phyloP scores from a whole-genome alignment of 2,888 invertebrate species.

The Drosophila testacea region DNA sequence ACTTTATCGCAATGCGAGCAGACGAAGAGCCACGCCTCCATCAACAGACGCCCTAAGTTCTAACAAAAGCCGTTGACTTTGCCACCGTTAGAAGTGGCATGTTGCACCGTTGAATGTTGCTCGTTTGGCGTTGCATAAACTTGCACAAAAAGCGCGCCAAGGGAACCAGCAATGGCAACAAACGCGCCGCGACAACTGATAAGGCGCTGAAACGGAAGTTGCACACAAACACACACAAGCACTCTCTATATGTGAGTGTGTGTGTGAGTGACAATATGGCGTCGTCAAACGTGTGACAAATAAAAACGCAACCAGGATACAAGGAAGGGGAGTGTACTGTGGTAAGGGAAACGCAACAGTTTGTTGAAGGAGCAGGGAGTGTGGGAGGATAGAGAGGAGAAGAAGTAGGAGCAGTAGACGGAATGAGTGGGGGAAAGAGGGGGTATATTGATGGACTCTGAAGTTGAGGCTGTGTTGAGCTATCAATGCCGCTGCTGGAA shows the following conservation, averaged over 20 bases:
- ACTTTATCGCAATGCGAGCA: conserved; percentile 68
- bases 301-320: conserved; percentile 51
- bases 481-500: conserved; percentile 73
- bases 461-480: conserved; percentile 29
- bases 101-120: conserved; percentile 39
- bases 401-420: background rate
- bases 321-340: conserved; percentile 19
- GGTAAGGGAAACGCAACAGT: conserved; percentile 47
- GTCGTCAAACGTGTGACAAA: conserved; percentile 65
- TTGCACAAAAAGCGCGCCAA: conserved; percentile 67
- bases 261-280: conserved; percentile 56
- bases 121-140: conserved; percentile 66
- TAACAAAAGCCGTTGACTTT: conserved; percentile 69
- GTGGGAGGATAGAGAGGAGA: background rate
- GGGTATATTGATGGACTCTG: conserved; percentile 39
- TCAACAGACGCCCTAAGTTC: conserved; percentile 34
- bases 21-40: conserved; percentile 43
- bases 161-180: conserved; percentile 60
- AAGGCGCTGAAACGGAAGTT: conserved; percentile 73
- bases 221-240: conserved; percentile 7
- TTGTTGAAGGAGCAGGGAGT: conserved; percentile 33
- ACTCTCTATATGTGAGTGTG: conserved; percentile 6
- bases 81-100: conserved; percentile 48
- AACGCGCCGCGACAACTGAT: conserved; percentile 67
- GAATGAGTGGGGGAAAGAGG: background rate